These are phyloP conservation scores for Ophion ventricosus DNA, from an alignment of 2,888 invertebrate species.

Conservation along the genomic window DNA sequence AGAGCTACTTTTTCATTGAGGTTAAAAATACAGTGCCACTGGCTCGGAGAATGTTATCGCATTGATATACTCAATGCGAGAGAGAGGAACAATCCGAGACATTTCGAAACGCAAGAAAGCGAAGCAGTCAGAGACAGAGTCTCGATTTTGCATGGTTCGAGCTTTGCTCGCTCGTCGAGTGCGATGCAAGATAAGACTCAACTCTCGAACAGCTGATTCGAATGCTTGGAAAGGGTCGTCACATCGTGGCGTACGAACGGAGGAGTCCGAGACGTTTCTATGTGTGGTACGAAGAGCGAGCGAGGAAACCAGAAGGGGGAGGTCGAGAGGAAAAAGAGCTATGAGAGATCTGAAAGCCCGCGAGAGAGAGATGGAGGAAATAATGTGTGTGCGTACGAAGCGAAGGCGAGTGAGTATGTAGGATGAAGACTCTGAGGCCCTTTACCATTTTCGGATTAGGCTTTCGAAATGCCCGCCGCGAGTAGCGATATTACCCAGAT, in stretches of 20 bases:
- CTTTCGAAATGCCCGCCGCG: constrained; percentile 51
- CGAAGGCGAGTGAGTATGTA: background rate
- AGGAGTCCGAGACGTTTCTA: background rate
- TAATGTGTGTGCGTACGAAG: constrained; percentile 1
- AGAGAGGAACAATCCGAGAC: constrained; percentile 65
- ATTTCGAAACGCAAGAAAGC: constrained; percentile 69
- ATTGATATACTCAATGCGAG: background rate
- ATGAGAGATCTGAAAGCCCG: background rate
- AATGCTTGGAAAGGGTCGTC: constrained; percentile 32
- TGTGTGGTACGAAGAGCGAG: background rate
- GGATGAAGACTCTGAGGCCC: constrained; percentile 28
- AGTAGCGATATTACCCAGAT: constrained; percentile 1
- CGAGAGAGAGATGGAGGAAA: background rate
- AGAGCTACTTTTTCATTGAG: constrained; percentile 8
- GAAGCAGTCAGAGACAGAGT: background rate
- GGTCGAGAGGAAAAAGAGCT: background rate
- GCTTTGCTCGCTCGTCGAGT: constrained; percentile 1
- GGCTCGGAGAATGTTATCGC: constrained; percentile 13
- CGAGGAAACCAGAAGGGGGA: background rate
- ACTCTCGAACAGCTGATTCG: constrained; percentile 58
- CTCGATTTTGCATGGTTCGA: constrained; percentile 22
- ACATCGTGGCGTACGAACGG: background rate
- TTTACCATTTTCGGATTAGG: constrained; percentile 58
- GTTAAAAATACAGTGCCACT: constrained; percentile 2
- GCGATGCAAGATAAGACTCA: constrained; percentile 40